A percentile compares a stretch with the other conserved stretches of the same genome.
Conservation (phyloP, 1,140 invertebrate species). For the Drosophila biarmipes region DNA sequence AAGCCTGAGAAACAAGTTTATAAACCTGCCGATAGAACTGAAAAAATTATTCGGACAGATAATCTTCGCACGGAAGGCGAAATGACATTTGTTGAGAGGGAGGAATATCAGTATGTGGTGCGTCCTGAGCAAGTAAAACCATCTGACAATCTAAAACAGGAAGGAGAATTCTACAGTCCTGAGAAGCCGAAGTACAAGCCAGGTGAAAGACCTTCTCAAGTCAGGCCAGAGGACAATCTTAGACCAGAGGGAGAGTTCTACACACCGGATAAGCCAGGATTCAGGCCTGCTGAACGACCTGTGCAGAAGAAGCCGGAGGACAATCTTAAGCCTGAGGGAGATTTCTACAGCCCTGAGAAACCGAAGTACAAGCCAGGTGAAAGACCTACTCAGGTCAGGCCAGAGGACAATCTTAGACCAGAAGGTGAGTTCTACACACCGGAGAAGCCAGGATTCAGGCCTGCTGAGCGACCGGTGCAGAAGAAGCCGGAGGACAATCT, state of each 20-base stretch:
- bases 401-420: not conserved
- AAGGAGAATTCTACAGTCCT: slow-evolving; percentile 5
- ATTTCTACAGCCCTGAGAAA: slow-evolving; percentile 1
- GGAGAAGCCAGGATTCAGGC: not conserved
- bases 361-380: slow-evolving; percentile 1
- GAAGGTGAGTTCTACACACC: not conserved
- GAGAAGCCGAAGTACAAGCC: not conserved
- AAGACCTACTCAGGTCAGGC: not conserved
- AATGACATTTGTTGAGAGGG: slow-evolving; percentile 3
- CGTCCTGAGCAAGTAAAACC: not conserved
- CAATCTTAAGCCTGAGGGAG: not conserved
- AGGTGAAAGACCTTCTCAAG: not conserved
- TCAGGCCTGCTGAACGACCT: not conserved
- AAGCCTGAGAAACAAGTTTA: slow-evolving; percentile 1
- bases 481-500: not conserved
- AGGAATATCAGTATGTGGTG: slow-evolving; percentile 5
- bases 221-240: not conserved
- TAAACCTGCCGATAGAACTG: not conserved
- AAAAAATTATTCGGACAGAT: slow-evolving; percentile 1
- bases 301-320: not conserved
- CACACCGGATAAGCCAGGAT: slow-evolving; percentile 2
- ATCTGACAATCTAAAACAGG: slow-evolving; percentile 85
- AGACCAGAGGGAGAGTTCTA: slow-evolving; percentile 1
- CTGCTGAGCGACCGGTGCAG: not conserved
- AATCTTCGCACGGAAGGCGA: slow-evolving; percentile 8